These are phyloP conservation scores for Hipparchia semele DNA, from an alignment of 2,888 invertebrate genomes.

Conservation along the genomic window DNA sequence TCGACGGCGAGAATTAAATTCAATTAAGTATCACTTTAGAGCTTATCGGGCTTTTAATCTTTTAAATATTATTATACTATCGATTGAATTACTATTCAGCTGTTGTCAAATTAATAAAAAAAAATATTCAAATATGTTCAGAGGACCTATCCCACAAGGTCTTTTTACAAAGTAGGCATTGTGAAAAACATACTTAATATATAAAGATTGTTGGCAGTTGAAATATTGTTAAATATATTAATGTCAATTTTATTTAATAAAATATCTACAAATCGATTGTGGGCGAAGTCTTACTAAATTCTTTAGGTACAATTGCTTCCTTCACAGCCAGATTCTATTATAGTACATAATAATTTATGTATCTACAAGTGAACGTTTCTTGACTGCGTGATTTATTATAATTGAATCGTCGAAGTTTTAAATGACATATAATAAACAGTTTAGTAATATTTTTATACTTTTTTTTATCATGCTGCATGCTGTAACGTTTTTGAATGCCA, in stretches of 20 bases:
- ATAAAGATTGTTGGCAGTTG: no score
- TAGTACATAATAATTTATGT: background rate
- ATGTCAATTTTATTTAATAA: background rate
- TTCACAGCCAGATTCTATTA: background rate
- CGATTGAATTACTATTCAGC: no score
- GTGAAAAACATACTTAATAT: no score
- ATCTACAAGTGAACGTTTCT: constrained; percentile 4
- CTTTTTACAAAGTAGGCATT: no score
- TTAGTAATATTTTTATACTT: background rate
- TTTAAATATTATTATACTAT: background rate
- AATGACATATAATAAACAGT: background rate
- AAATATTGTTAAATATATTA: background rate
- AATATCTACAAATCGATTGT: background rate
- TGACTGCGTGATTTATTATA: constrained; percentile 5
- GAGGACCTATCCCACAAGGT: no score
- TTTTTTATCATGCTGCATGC: background rate
- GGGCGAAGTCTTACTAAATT: background rate
- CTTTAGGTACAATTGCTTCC: background rate
- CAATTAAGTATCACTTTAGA: background rate
- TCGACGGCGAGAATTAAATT: constrained; percentile 4
- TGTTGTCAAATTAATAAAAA: no score
- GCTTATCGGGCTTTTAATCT: background rate
- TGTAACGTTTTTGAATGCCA: background rate
- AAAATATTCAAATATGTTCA: no score
- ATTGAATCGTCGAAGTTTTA: background rate